Conservation (phyloP, 2,113 vertebrate genomes). For the Nerophis lumbriciformis region DNA sequence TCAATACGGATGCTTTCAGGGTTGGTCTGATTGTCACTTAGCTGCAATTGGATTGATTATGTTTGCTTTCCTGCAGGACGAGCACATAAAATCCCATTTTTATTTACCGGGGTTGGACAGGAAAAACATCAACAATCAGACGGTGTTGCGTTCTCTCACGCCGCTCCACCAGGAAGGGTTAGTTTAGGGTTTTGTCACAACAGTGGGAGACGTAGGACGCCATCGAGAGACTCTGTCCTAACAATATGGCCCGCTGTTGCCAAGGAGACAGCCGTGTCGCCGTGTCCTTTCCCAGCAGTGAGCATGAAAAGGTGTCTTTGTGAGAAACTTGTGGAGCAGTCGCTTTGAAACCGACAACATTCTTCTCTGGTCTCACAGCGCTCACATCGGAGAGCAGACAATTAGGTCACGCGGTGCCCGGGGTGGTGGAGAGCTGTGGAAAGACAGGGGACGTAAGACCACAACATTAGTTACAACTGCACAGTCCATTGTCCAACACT, state of each 20-base stretch:
- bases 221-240: slow-evolving; percentile 61
- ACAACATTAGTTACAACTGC: neutral
- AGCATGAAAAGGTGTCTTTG: slow-evolving; percentile 11
- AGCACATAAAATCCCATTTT: neutral
- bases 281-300: slow-evolving; percentile 25
- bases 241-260: slow-evolving; percentile 71
- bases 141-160: too few relatives aligned
- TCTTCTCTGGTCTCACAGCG: neutral
- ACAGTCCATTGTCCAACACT: neutral
- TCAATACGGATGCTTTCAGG: slow-evolving; percentile 29
- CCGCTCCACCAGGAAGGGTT: too few relatives aligned
- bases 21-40: slow-evolving; percentile 30
- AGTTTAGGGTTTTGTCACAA: neutral
- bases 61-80: slow-evolving; percentile 25
- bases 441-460: neutral
- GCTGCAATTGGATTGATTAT: slow-evolving; percentile 36
- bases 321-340: slow-evolving; percentile 4
- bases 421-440: slow-evolving; percentile 9
- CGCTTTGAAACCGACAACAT: too few relatives aligned
- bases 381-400: slow-evolving; percentile 12
- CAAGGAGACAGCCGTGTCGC: slow-evolving; percentile 66
- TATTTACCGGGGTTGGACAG: neutral
- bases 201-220: slow-evolving; percentile 33
- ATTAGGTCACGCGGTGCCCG: slow-evolving; percentile 51
- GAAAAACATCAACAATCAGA: neutral